Evolutionary conservation across 2,113 vertebrate species (phyloP), one percentile per base, ranked within the genome.

Genomic region (Elephas maximus): DNA sequence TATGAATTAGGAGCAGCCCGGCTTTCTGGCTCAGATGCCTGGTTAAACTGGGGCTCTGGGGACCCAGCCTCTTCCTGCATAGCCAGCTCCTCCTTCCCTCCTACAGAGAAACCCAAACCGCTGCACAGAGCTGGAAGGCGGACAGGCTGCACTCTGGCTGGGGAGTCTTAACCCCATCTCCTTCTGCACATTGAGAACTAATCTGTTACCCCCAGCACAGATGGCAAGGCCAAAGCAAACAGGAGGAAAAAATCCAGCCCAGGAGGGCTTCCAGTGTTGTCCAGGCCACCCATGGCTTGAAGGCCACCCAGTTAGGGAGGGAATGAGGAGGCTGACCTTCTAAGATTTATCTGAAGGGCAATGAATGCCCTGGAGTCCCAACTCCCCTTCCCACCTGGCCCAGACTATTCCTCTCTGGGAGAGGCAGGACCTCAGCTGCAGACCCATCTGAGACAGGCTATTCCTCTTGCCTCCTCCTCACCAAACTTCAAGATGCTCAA

Each of bases 291-390:
- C 77, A 3, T 4, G 10, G 57, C 86, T 63, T 20, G 20, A 5
- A 76, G 53, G 30, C 7, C 73, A 53, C 71, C 53, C 28, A 76
- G n/a, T 30, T 44, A 5, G 71, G 63, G 33, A 33, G 18, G 23
- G 3, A 3, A 57, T 44, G 60, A 0, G 11, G 28, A 74, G 23
- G 33, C 21, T 79, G 41, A 23, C 41, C 48, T 28, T 33, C 2
- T 10, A 37, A 88, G 73, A 79, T 88, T 81, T 92, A 18, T 24
- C 37, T 88, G 81, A 37, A 84, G 94, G 82, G 65, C 82, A 73
- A 44, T 60, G 78, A 73, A 44, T 60, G 78, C 4, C 23, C 63
- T 78, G 21, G n/a, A 80, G n/a, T 53, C 26, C 45, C 3, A 2
- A 1, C 48, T 23, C 21, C 6, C 18, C 9, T 11, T 17, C 26